A percentile compares a stretch with the other conserved stretches of the same genome.
Evolutionary conservation across 2,113 vertebrate genomes (phyloP).

Genomic region (Apaloderma vittatum): DNA sequence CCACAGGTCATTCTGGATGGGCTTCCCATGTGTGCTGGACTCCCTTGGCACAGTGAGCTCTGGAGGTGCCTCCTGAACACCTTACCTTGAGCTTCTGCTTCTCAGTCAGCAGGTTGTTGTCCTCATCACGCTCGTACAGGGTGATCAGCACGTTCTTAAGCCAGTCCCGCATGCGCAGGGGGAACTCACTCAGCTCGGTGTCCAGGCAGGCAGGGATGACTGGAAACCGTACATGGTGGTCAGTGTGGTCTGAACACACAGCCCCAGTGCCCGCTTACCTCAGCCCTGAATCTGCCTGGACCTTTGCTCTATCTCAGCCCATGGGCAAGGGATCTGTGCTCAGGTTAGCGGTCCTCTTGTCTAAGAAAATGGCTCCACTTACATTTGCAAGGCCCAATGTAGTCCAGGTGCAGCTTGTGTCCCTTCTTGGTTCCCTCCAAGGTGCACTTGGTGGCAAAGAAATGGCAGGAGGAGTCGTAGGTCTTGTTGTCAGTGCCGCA

Average conservation of each 20-base stretch:
- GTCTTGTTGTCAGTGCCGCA: slow-evolving; percentile 98
- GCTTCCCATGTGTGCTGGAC: background rate
- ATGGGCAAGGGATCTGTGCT: background rate
- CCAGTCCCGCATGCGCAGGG: slow-evolving; percentile 99
- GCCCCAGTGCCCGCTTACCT: background rate
- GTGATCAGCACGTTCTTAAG: slow-evolving; percentile 98
- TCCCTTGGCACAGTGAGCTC: rapidly evolving
- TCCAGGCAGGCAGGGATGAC: slow-evolving; percentile 92
- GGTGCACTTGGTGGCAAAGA: slow-evolving; percentile 97
- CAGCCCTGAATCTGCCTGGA: background rate
- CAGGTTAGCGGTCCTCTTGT: background rate
- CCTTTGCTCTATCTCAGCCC: background rate
- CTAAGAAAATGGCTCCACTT: slow-evolving; percentile 54
- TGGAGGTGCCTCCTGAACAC: background rate
- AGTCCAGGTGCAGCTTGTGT: slow-evolving; percentile 98
- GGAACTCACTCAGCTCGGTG: slow-evolving; percentile 92
- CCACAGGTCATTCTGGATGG: background rate
- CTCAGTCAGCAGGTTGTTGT: slow-evolving; percentile 96
- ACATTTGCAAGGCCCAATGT: slow-evolving; percentile 99
- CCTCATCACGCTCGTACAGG: slow-evolving; percentile 92
- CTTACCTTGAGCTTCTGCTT: slow-evolving; percentile 97
- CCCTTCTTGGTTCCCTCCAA: slow-evolving; percentile 99
- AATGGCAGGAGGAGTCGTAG: slow-evolving; percentile 96
- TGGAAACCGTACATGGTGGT: slow-evolving; percentile 48
- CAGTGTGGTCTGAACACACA: background rate